phyloP scores from a whole-genome alignment of 2,888 invertebrate genomes.

The Watsonalla cultraria region DNA sequence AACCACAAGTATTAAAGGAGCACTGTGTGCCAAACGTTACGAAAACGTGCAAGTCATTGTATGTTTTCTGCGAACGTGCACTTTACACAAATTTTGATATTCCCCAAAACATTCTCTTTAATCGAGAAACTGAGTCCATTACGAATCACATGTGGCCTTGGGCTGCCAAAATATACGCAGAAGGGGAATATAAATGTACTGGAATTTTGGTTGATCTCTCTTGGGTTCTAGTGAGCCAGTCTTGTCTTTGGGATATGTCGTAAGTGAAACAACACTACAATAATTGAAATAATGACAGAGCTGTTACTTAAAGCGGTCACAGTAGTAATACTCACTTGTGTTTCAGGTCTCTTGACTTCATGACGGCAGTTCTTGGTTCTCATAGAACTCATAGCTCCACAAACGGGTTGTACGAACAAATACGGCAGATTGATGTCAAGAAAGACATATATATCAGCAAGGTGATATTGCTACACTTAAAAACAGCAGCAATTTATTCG shows the following conservation, averaged over 20 bases:
- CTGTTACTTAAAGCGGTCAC: neutral
- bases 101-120: conserved; percentile 34
- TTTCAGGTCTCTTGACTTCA: conserved; percentile 78
- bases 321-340: conserved; percentile 4
- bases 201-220: conserved; percentile 82
- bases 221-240: conserved; percentile 81
- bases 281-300: neutral
- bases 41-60: conserved; percentile 74
- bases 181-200: conserved; percentile 84
- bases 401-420: conserved; percentile 84
- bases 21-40: conserved; percentile 66
- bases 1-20: conserved; percentile 61
- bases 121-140: conserved; percentile 25
- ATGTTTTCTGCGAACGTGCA: conserved; percentile 72
- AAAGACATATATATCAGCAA: conserved; percentile 78
- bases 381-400: conserved; percentile 78
- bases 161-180: conserved; percentile 84
- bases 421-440: conserved; percentile 79
- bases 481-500: conserved; percentile 76
- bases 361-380: conserved; percentile 83
- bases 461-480: conserved; percentile 81
- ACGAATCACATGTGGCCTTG: conserved; percentile 80
- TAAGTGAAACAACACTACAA: conserved; percentile 30
- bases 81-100: conserved; percentile 54
- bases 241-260: conserved; percentile 70